Base-by-base conservation (phyloP, 2,797 vertebrate species). In the Neostethus bicornis region DNA sequence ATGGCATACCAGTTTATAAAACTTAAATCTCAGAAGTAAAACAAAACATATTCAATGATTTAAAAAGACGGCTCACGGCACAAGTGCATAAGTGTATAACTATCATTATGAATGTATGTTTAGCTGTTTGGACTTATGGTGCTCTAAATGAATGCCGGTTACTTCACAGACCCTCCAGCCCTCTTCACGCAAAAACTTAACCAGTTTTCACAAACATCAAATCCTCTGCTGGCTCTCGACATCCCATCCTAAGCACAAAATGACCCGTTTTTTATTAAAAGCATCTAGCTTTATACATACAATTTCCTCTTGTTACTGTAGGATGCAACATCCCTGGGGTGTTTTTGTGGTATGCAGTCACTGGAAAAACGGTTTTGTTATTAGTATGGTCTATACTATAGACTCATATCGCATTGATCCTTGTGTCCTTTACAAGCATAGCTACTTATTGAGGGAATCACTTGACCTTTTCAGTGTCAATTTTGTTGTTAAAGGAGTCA, bases 401-500 rank as follows among this genome's bases (percentile, higher is more conserved):
- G 71, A 85, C 80, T 74, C 59, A 68, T 16, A 62, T 28, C 14
- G 45, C 61, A 69, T 58, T 34, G 66, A 81, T 73, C 58, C 11
- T 47, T 64, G 61, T 66, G 51, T 77, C 66, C 73, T 76, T 77
- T 67, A 61, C 50, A 48, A 52, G 55, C 28, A 4, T 39, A 53
- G 60, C 44, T 38, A 48, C 53, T 71, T 73, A 74, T 70, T 32
- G 54, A 37, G 62, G 59, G 66, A 80, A 77, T 82, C 59, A 49
- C 73, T 70, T 83, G 82, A 87, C 77, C 76, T 79, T 81, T 77
- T 43, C n/a, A 51, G 74, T 64, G 79, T 77, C 76, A 79, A 55
- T 63, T 69, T 55, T 63, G 66, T 62, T 69, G 63, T 77, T 69
- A 68, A 37, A 66, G 44, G 66, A 78, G 66, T 31, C 39, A 80